Evolutionary conservation across 30 jellyfish, hydroid and myxozoan genomes (phyloP).

Genomic region (Catostylus mosaicus): DNA sequence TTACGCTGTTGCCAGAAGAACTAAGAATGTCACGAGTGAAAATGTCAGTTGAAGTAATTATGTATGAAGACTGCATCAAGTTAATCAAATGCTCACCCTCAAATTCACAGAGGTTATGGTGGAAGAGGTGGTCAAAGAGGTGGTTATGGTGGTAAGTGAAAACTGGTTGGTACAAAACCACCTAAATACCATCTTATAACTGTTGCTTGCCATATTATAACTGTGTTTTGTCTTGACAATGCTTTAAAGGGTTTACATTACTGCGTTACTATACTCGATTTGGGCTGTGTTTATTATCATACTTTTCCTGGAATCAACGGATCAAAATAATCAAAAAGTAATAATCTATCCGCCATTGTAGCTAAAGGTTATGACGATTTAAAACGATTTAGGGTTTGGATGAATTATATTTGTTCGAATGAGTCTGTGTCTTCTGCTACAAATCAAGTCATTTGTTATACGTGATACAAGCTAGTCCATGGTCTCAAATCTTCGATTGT

Average conservation of each 20-base stretch:
- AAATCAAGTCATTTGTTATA: too few species aligned
- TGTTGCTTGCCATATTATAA: too few species aligned
- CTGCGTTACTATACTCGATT: neutral
- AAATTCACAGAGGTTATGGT: constrained; percentile 94
- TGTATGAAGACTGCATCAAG: neutral
- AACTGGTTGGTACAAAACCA: constrained; percentile 80
- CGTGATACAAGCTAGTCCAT: too few species aligned
- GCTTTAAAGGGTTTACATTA: constrained; percentile 69
- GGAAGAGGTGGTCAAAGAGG: constrained; percentile 99
- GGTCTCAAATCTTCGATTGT: too few species aligned
- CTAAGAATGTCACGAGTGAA: neutral
- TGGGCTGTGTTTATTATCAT: constrained; percentile 36
- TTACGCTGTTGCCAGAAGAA: neutral
- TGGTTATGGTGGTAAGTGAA: constrained; percentile 99
- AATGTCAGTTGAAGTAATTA: constrained; percentile 21
- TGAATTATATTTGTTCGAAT: too few species aligned
- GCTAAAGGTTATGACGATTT: too few species aligned
- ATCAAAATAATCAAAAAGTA: too few species aligned
- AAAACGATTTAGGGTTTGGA: too few species aligned
- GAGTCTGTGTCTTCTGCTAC: too few species aligned
- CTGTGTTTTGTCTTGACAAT: constrained; percentile 40
- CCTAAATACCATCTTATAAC: constrained; percentile 47
- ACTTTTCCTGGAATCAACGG: too few species aligned
- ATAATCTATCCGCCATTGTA: too few species aligned
- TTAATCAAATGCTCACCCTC: constrained; percentile 56